phyloP scores from a whole-genome alignment of 2,797 vertebrate species.

The Todus mexicanus region DNA sequence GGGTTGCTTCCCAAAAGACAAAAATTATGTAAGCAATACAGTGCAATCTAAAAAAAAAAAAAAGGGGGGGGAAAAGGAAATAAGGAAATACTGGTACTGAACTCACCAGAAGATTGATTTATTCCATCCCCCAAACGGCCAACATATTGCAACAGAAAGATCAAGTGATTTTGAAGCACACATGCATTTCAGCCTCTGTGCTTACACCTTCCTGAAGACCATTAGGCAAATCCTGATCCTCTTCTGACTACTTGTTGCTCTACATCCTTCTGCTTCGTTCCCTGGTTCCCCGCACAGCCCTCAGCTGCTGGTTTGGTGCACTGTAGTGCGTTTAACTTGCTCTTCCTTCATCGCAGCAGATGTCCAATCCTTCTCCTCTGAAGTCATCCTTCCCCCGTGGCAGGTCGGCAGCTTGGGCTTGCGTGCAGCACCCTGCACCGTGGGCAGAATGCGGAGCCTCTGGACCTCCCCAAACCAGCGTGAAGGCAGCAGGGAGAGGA shows the following conservation, averaged over 20 bases:
- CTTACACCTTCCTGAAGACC: neutral
- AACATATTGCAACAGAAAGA: neutral
- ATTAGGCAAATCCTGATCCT: neutral
- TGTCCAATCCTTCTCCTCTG: neutral
- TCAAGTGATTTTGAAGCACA: neutral
- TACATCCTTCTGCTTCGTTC: neutral
- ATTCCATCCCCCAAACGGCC: neutral
- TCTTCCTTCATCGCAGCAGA: neutral
- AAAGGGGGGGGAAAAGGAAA: too few species aligned
- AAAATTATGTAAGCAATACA: neutral
- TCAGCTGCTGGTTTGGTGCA: neutral
- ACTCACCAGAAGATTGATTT: neutral
- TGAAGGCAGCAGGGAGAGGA: neutral
- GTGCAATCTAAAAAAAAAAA: neutral
- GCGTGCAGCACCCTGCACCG: accelerated
- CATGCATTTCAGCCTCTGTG: neutral
- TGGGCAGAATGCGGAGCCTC: neutral
- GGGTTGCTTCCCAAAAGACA: neutral
- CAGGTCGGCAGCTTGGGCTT: neutral
- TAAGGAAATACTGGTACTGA: neutral
- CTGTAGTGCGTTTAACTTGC: neutral
- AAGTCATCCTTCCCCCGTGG: neutral
- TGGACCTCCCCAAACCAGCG: neutral
- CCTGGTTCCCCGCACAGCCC: neutral
- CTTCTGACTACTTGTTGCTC: neutral